Evolutionary conservation across 2,888 invertebrate genomes (phyloP).

Genomic region (Eupithecia pulchellata): DNA sequence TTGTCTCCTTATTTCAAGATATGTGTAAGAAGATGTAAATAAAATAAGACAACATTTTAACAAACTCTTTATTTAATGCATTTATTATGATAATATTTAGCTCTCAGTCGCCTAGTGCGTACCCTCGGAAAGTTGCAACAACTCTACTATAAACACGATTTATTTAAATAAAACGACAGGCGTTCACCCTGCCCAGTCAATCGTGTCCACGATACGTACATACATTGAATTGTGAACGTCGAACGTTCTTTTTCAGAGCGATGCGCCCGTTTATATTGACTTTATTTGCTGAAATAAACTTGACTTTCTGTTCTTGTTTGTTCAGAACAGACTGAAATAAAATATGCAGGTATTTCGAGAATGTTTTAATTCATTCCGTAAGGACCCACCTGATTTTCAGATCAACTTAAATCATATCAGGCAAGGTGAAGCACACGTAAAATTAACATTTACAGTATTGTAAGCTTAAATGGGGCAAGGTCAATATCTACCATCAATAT

Average conservation of each 20-base stretch:
- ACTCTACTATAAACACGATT: slow-evolving; percentile 66
- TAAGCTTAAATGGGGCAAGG: slow-evolving; percentile 9
- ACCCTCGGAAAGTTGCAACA: slow-evolving; percentile 85
- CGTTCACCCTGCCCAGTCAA: slow-evolving; percentile 41
- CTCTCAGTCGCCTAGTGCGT: slow-evolving; percentile 86
- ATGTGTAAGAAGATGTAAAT: slow-evolving; percentile 15
- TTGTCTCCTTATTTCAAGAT: slow-evolving; percentile 39
- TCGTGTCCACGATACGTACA: neutral
- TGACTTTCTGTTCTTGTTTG: neutral
- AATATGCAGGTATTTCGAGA: neutral
- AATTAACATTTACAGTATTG: neutral
- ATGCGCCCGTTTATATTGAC: slow-evolving; percentile 6
- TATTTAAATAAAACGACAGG: slow-evolving; percentile 50
- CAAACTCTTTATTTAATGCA: slow-evolving; percentile 84
- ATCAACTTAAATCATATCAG: neutral
- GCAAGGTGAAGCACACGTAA: neutral
- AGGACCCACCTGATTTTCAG: neutral
- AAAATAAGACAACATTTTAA: slow-evolving; percentile 72
- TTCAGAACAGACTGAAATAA: neutral
- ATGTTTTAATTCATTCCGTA: neutral
- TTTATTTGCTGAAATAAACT: slow-evolving; percentile 9
- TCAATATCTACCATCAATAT: neutral
- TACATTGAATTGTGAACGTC: slow-evolving; percentile 13
- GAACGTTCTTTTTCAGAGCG: slow-evolving; percentile 9
- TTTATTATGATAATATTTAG: slow-evolving; percentile 84